phyloP scores from a whole-genome alignment of 1,140 invertebrate genomes.

The Drosophila takahashii region DNA sequence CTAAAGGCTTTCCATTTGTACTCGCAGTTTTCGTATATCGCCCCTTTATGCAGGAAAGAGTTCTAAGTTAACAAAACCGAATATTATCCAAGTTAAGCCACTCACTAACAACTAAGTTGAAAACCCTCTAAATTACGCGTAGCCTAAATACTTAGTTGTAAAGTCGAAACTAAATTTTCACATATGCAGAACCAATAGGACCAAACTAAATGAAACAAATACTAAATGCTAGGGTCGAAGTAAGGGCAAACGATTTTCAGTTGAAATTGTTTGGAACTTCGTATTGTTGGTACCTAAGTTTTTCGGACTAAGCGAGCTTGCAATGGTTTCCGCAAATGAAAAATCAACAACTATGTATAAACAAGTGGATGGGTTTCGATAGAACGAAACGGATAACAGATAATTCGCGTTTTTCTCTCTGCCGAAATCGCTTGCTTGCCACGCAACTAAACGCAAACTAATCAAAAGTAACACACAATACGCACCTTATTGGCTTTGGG shows the following conservation, averaged over 20 bases:
- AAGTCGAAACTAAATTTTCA: constrained; percentile 68
- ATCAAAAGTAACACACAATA: constrained; percentile 54
- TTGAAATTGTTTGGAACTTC: constrained; percentile 29
- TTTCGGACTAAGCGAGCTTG: constrained; percentile 72
- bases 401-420: constrained; percentile 41
- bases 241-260: constrained; percentile 10
- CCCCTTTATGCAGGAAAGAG: constrained; percentile 61
- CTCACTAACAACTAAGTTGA: constrained; percentile 50
- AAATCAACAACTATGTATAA: constrained; percentile 54
- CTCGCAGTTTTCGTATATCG: constrained; percentile 52
- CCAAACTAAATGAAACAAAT: constrained; percentile 60
- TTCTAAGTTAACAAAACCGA: constrained; percentile 73
- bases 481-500: constrained; percentile 54
- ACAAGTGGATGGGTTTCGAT: constrained; percentile 38
- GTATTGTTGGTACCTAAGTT: constrained; percentile 18
- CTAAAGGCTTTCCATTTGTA: neutral
- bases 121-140: constrained; percentile 42
- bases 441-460: constrained; percentile 63
- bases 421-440: constrained; percentile 75
- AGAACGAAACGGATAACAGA: constrained; percentile 22
- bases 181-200: constrained; percentile 71
- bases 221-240: constrained; percentile 42
- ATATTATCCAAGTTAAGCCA: constrained; percentile 18
- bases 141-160: constrained; percentile 54
- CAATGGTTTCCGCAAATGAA: constrained; percentile 74